A percentile compares a stretch with the other conserved stretches of the same genome.
These are phyloP conservation scores for Eurytoma adleriae DNA, from an alignment of 2,888 invertebrate species.

Conservation along the genomic window DNA sequence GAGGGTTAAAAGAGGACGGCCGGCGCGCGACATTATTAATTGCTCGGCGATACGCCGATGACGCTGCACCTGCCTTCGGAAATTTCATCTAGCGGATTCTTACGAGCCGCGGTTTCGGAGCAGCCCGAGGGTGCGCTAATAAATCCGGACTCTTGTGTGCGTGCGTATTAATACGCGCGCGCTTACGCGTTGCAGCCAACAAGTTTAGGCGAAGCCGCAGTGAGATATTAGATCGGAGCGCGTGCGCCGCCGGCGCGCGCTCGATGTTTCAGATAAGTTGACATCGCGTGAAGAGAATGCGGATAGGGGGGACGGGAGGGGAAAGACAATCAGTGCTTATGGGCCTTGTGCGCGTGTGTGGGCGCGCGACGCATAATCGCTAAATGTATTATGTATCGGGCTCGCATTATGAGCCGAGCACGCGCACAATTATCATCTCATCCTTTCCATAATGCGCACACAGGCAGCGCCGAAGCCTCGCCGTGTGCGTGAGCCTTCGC, in stretches of 20 bases:
- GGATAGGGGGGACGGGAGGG: background rate
- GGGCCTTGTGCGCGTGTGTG: background rate
- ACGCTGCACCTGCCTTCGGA: background rate
- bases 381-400: constrained; percentile 34
- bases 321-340: background rate
- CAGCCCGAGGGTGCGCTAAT: too few species aligned
- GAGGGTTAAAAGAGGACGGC: background rate
- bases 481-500: constrained; percentile 1
- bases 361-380: constrained; percentile 23
- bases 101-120: background rate
- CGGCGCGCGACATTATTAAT: constrained; percentile 12
- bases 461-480: background rate
- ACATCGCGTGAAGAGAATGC: background rate
- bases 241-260: too few species aligned
- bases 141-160: too few species aligned
- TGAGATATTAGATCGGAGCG: too few species aligned
- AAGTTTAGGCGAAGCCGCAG: too few species aligned
- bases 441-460: constrained; percentile 15
- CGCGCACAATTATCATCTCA: constrained; percentile 31
- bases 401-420: constrained; percentile 2
- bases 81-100: constrained; percentile 17
- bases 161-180: too few species aligned
- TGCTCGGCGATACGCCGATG: constrained; percentile 7
- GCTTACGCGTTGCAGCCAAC: too few species aligned
- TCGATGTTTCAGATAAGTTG: background rate